Evolutionary conservation across 1,140 invertebrate genomes (phyloP), one percentile per base, ranked within the genome.

Genomic region (Macrobrachium rosenbergii): DNA sequence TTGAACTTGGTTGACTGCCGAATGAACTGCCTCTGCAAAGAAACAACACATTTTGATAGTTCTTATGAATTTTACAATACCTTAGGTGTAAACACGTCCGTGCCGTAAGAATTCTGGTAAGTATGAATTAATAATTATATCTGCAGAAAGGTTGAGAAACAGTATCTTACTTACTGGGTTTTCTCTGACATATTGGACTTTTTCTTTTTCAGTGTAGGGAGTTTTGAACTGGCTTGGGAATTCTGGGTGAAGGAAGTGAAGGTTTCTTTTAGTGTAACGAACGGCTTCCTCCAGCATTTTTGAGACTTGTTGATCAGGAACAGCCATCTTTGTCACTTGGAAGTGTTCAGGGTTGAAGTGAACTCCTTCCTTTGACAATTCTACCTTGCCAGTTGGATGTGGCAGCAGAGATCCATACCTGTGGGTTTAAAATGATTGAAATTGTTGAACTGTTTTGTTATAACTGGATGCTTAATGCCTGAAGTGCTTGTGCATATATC

Each of bases 231-330:
- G 58, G 17, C 64, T 37, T 19, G 75, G 82, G 75, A 12, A 84
- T 2, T 84, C 73, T 17, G 82, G 82, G 19, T 84, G 82, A 52
- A 84, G 73, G 82, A 64, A 84, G 73, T 84, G 82, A 21, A 84
- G 16, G 60, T 64, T 84, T 16, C 82, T 73, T 28, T 28, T 77
- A 59, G 76, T 77, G 60, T 77, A n/a, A 16, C 63, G 28, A 14
- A 43, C 43, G 11, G 82, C 82, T n/a, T 77, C 75, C 12, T 84
- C 73, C 59, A 84, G 75, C 82, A 84, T 84, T 28, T 64, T 45
- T 1, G 73, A 14, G 58, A 84, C 82, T 58, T 77, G 21, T 28
- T 60, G 73, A 23, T 28, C 63, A 23, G 82, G 64, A 17, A 58
- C 63, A 17, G 82, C 82, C n/a, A 77, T 64, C 59, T 84, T 84